phyloP scores from a whole-genome alignment of 2,888 invertebrate species.

The Ariolimax columbianus region DNA sequence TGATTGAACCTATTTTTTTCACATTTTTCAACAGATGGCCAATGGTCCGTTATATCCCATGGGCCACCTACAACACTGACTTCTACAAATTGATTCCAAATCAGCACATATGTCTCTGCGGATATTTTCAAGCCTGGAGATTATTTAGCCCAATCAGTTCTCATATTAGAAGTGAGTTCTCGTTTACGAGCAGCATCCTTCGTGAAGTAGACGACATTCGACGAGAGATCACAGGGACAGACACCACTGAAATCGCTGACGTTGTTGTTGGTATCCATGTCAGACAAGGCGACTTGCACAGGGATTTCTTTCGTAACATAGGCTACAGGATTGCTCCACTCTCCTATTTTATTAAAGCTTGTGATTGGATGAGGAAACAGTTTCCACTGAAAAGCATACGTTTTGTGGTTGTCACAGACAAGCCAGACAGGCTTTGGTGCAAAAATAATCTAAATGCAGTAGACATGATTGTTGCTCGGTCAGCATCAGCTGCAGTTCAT shows the following conservation, averaged over 20 bases:
- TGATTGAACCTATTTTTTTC: too few species aligned
- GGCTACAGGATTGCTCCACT: not conserved
- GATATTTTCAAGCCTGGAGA: conserved; percentile 25
- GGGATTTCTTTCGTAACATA: not conserved
- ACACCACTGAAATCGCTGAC: not conserved
- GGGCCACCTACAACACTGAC: not conserved
- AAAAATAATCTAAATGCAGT: not conserved
- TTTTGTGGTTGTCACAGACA: not conserved
- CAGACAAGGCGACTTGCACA: not conserved
- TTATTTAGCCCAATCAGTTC: not conserved
- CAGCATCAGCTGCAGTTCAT: not conserved
- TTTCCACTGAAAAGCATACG: not conserved
- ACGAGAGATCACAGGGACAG: not conserved
- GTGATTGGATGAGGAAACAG: not conserved
- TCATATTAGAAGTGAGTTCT: not conserved
- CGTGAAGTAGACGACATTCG: not conserved
- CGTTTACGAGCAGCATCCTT: not conserved
- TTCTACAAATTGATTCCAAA: not conserved
- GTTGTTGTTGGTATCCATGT: not conserved
- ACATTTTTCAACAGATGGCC: not conserved
- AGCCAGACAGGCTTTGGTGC: not conserved
- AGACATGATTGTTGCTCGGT: not conserved
- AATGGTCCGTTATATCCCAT: not conserved
- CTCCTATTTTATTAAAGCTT: not conserved
- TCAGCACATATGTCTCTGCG: not conserved